Base-by-base conservation (phyloP, 2,113 vertebrate species). In the Trachemys scripta region DNA sequence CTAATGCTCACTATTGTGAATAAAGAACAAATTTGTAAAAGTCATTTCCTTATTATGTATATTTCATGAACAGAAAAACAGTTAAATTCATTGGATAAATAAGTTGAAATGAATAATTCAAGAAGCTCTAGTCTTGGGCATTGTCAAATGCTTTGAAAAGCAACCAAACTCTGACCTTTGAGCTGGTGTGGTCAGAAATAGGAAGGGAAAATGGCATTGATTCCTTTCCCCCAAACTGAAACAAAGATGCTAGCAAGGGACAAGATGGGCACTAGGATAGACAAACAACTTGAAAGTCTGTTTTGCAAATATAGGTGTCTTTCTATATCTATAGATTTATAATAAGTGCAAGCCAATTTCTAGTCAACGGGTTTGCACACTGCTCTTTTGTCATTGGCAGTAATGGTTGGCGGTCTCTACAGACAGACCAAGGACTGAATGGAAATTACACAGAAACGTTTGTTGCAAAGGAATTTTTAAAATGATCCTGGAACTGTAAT, bases 101-200 rank as follows among this genome's bases (percentile, higher is more conserved):
- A 91, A 93, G 49, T 89, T 90, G 85, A 53, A 92, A 82, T 81
- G 91, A 96, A 96, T 89, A 92, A 95, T 88, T 90, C 62, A 91
- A 94, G 35, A 47, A 3, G 0, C 20, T 89, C n/a, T 24, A 84
- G 42, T 88, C 78, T 56, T 75, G 57, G 76, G 51, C 1, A 0
- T 79, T 92, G 56, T 13, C 1, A 78, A 47, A 45, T 47, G 24
- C 38, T 0, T 80, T 31, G n/a, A 11, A 82, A 25, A 13, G 85
- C 13, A 47, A 85, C 65, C 42, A 4, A 88, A 88, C 88, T 85
- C 72, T 56, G 54, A 86, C 5, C 24, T 65, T 47, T 83, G 45
- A n/a, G 84, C 65, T 91, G 31, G 10, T 80, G 35, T 2, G 0
- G 1, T 2, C 1, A 38, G 79, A 78, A 83, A 16, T 57, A 17